These are phyloP conservation scores for Xiphophorus maculatus DNA, from an alignment of 2,113 vertebrate genomes.

Conservation along the genomic window DNA sequence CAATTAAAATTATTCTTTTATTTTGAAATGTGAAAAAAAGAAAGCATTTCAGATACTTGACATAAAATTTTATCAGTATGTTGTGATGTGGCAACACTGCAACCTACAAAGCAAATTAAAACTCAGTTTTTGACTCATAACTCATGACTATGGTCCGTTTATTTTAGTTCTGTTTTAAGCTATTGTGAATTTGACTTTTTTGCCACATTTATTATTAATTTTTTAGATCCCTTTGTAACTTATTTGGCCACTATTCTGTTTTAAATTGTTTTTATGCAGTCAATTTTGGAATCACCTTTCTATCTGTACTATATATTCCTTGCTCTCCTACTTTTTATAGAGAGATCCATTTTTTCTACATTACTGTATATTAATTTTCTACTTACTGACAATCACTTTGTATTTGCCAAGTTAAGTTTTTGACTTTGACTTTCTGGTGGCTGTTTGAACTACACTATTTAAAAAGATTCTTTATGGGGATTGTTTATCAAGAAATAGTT, in stretches of 20 bases:
- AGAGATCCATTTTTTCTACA: not conserved
- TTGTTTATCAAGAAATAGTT: not conserved
- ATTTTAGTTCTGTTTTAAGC: not conserved
- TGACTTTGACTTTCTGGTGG: too few relatives aligned
- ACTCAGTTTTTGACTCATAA: not conserved
- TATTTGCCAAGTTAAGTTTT: too few relatives aligned
- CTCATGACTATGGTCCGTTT: not conserved
- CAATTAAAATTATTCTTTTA: not conserved
- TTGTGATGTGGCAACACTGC: not conserved
- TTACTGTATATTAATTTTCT: too few relatives aligned
- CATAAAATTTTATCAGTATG: too few relatives aligned
- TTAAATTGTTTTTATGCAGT: not conserved
- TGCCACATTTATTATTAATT: not conserved
- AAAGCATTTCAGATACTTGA: not conserved
- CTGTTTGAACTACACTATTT: too few relatives aligned
- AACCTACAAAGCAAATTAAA: not conserved
- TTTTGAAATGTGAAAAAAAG: not conserved
- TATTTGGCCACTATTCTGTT: not conserved
- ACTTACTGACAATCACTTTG: too few relatives aligned
- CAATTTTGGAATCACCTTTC: not conserved
- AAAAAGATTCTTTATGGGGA: too few relatives aligned
- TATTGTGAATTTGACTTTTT: not conserved
- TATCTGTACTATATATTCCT: not conserved
- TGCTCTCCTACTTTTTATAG: not conserved
- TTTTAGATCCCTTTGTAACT: not conserved